Evolutionary conservation across 1,140 invertebrate species (phyloP), one percentile per base, ranked within the genome.

Genomic region (Amyelois transitella): DNA sequence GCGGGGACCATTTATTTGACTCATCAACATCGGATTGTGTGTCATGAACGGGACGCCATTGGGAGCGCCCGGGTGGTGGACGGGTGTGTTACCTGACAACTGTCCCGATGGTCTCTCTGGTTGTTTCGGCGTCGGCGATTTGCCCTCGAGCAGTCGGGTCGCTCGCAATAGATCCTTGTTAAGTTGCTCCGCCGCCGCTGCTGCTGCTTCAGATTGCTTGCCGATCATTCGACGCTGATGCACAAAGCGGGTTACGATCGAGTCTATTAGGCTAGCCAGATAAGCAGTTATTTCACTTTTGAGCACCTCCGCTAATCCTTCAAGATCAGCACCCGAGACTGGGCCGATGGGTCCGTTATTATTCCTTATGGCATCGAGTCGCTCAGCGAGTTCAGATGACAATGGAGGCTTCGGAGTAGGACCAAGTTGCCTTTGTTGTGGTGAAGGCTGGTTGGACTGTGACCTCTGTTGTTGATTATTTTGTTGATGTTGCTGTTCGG

Each of bases 281-380:
- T 94, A 96, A 51, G 95, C 92, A 12, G 94, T 94, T 55, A 98
- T 95, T 90, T 98, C 96, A 28, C 92, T 93, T 88, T 98, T 98
- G 1, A 98, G 90, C 44, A 94, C 92, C 66, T 98, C 96, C 5
- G 96, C 95, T 43, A 98, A 88, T 48, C 94, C 94, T 84, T 98
- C 95, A 1, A 97, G 89, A 75, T 97, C 96, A 12, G 93, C 90
- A 19, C 92, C 93, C 0, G 92, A 92, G 60, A 93, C 91, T 22
- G 92, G 89, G 53, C 91, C 91, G 47, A 86, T 83, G 10, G 92
- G 91, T 61, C 85, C 90, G 18, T 90, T 90, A 63, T 90, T 91
- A 66, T 88, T 91, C 57, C 92, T 89, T 75, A 93, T 86, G 75
- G 93, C 91, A 55, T 91, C 91, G 52, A 93, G 84, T 59, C 92